A percentile compares a stretch with the other conserved stretches of the same genome.
phyloP scores from a whole-genome alignment of 2,888 invertebrate genomes.

The Apantesis nais region DNA sequence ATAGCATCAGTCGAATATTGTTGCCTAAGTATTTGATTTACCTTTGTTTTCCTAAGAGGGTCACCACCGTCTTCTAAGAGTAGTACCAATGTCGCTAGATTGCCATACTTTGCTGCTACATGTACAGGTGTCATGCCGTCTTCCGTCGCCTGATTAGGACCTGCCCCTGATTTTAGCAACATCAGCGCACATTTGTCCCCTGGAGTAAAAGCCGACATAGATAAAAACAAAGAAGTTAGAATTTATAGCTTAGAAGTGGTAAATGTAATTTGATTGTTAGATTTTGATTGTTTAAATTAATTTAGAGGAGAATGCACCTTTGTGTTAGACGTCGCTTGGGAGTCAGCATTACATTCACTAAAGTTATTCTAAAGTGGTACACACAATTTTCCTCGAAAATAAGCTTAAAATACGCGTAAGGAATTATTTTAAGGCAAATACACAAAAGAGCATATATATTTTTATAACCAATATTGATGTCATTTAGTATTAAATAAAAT shows the following conservation, averaged over 20 bases:
- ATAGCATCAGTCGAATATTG: neutral
- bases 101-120: slow-evolving; percentile 97
- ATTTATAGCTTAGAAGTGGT: neutral
- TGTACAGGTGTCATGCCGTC: slow-evolving; percentile 99
- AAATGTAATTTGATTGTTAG: neutral
- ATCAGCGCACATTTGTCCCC: slow-evolving; percentile 94
- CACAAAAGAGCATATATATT: too few species aligned
- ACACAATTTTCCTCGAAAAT: too few species aligned
- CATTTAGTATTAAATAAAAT: neutral
- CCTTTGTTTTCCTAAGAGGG: slow-evolving; percentile 96
- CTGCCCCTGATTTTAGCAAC: slow-evolving; percentile 98
- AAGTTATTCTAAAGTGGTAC: too few species aligned
- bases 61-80: slow-evolving; percentile 97
- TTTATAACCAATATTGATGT: neutral
- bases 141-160: slow-evolving; percentile 97
- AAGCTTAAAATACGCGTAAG: too few species aligned
- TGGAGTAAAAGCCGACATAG: slow-evolving; percentile 31
- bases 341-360: too few species aligned
- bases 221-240: neutral
- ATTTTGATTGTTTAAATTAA: too few species aligned
- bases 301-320: too few species aligned
- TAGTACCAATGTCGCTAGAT: slow-evolving; percentile 93
- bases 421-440: too few species aligned
- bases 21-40: slow-evolving; percentile 58
- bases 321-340: too few species aligned